Conservation (phyloP, 2,888 invertebrate species). For the Tinea semifulvella region DNA sequence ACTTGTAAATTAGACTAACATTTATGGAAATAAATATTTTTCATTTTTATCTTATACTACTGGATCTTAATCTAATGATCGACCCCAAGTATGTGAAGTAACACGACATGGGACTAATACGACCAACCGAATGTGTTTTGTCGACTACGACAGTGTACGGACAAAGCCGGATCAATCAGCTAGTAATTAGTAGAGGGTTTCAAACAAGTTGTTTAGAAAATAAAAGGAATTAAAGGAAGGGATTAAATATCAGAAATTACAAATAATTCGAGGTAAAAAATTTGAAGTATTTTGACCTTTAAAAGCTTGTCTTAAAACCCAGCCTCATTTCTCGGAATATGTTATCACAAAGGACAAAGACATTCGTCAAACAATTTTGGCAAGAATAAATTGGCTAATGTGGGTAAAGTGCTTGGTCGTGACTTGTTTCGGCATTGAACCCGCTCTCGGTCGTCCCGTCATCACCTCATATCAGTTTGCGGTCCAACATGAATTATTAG, state of each 20-base stretch:
- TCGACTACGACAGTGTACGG: too few species aligned
- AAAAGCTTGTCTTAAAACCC: not conserved
- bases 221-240: not conserved
- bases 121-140: too few species aligned
- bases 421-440: slow-evolving; percentile 47
- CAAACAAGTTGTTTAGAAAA: slow-evolving; percentile 3
- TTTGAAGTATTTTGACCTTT: not conserved
- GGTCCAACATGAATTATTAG: slow-evolving; percentile 46
- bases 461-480: slow-evolving; percentile 29
- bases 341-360: slow-evolving; percentile 10
- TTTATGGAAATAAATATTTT: too few species aligned
- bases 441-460: slow-evolving; percentile 23
- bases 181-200: too few species aligned
- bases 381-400: slow-evolving; percentile 52
- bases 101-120: too few species aligned
- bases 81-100: too few species aligned
- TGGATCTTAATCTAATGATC: too few species aligned
- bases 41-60: too few species aligned
- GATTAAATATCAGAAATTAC: not conserved
- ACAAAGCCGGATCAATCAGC: too few species aligned
- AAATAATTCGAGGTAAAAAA: slow-evolving; percentile 1
- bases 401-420: slow-evolving; percentile 55
- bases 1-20: too few species aligned
- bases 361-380: slow-evolving; percentile 42
- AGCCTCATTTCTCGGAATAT: slow-evolving; percentile 1